Conservation (phyloP, 2,113 vertebrate genomes). For the Oxyruncus cristatus region DNA sequence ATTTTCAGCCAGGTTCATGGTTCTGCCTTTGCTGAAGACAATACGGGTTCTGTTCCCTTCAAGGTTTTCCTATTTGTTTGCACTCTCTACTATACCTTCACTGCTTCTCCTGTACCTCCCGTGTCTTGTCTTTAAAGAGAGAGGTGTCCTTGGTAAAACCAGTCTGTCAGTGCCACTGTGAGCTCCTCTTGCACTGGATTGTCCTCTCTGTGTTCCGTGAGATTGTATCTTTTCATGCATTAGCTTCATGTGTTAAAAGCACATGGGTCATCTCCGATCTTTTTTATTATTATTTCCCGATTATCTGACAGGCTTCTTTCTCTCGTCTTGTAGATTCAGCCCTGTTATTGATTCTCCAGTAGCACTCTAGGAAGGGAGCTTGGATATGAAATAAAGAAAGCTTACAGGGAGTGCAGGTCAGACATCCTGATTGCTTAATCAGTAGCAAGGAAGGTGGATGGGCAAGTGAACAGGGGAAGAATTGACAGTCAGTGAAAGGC, state of each 20-base stretch:
- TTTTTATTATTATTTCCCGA: not conserved
- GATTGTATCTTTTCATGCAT: rapidly evolving
- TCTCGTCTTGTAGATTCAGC: not conserved
- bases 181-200: not conserved
- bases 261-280: rapidly evolving
- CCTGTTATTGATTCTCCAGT: not conserved
- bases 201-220: rapidly evolving
- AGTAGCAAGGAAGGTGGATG: too few relatives aligned
- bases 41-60: rapidly evolving
- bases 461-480: not conserved
- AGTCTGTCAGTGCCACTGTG: not conserved
- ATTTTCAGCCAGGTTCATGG: not conserved
- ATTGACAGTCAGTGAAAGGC: not conserved
- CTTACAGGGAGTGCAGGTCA: not conserved
- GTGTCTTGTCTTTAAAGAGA: not conserved
- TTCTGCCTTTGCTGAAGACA: not conserved
- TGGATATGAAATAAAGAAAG: not conserved
- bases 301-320: not conserved
- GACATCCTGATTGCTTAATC: not conserved
- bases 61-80: not conserved
- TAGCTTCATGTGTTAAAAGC: not conserved
- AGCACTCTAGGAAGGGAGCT: not conserved
- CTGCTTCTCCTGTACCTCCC: rapidly evolving
- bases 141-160: not conserved
- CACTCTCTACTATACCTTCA: rapidly evolving